These are phyloP conservation scores for Pachypanchax playfairii DNA, from an alignment of 2,113 vertebrate species.

Conservation along the genomic window DNA sequence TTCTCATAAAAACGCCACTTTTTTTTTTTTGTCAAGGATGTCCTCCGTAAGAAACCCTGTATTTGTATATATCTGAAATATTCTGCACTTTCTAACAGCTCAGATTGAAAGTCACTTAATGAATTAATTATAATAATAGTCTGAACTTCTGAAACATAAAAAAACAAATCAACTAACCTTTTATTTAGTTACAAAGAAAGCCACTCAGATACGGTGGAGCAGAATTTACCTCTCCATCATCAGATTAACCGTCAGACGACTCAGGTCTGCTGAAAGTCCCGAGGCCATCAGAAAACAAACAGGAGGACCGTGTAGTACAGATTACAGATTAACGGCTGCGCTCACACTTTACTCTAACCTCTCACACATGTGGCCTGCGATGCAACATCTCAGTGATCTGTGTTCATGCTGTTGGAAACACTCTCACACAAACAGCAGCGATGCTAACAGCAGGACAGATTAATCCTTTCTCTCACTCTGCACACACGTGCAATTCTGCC, in stretches of 20 bases:
- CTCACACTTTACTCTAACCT: neutral
- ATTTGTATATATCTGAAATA: no score
- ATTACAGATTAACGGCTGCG: constrained; percentile 39
- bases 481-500: constrained; percentile 18
- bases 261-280: constrained; percentile 41
- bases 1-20: no score
- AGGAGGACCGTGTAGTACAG: constrained; percentile 25
- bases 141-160: neutral
- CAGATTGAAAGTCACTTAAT: no score
- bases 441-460: constrained; percentile 4
- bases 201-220: constrained; percentile 16
- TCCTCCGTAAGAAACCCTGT: no score
- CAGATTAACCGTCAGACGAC: constrained; percentile 34
- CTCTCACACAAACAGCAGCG: neutral
- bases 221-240: constrained; percentile 10
- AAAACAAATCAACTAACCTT: neutral
- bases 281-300: constrained; percentile 6
- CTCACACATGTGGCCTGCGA: neutral
- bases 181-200: neutral
- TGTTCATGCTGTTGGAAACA: constrained; percentile 11
- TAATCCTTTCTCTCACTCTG: neutral
- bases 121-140: no score
- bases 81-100: no score
- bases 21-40: no score
- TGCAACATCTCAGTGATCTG: constrained; percentile 27